Evolutionary conservation across 2,888 invertebrate species (phyloP).

Genomic region (Hermaeophaga mercurialis): DNA sequence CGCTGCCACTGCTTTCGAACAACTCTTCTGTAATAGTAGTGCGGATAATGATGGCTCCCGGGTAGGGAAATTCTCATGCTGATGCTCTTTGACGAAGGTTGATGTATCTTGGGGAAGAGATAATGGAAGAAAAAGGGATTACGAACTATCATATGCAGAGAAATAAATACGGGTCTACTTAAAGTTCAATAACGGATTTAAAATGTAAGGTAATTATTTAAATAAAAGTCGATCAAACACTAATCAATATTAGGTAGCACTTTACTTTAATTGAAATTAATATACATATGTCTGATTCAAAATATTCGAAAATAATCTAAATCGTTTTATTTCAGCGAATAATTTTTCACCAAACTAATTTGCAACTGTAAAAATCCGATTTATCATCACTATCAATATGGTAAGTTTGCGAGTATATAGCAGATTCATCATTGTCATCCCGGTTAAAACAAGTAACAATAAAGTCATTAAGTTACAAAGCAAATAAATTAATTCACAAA

Average conservation of each 20-base stretch:
- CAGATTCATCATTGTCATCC: conserved; percentile 22
- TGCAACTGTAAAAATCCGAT: background rate
- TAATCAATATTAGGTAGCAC: no score
- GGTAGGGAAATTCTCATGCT: background rate
- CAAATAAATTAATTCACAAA: conserved; percentile 13
- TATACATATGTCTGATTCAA: no score
- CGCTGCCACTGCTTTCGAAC: background rate
- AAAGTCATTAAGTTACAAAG: conserved; percentile 22
- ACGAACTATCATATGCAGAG: no score
- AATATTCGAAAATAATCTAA: no score
- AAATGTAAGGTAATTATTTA: no score
- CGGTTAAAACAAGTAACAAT: conserved; percentile 15
- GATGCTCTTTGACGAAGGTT: conserved; percentile 9
- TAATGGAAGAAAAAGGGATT: conserved; percentile 4
- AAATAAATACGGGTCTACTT: no score
- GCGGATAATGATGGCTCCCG: background rate
- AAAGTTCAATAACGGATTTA: no score
- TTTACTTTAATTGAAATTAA: no score
- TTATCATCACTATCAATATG: background rate
- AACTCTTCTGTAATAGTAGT: conserved; percentile 1
- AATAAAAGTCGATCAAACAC: no score
- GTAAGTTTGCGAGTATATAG: background rate
- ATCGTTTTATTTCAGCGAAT: background rate
- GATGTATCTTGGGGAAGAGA: background rate
- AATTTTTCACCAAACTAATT: background rate